Base-by-base conservation (phyloP, 2,888 invertebrate genomes). In the Lissocephala sabroskyi region DNA sequence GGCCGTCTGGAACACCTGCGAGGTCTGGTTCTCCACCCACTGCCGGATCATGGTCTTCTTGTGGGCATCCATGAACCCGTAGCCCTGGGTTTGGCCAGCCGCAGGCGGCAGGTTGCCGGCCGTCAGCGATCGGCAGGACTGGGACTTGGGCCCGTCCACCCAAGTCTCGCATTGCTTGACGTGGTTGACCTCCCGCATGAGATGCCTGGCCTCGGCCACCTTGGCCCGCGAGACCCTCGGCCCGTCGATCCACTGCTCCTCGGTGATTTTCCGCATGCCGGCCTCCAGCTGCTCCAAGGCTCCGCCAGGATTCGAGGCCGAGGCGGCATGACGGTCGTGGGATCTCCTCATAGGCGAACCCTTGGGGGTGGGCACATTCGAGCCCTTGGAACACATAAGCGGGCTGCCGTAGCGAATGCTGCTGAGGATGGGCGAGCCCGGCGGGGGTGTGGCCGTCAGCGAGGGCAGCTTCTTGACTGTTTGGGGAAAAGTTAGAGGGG, bases 221-320 rank as follows among this genome's bases (percentile, higher is more conserved):
- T 92, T 93, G 13, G 91, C 92, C 78, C 92, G 91, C 0, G 93
- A 93, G 70, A 96, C 93, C 79, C 95, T 89, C 0, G 97, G 97
- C 0, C 97, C 97, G 85, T 98, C 97, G 56, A 97, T 94, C 97
- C 97, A 98, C 80, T 96, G 95, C 79, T 97, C 97, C 78, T 96
- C 95, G 63, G 92, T 93, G 14, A 86, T 82, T 59, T 84, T 80
- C 3, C 84, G 74, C 73, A 82, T 77, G 11, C 85, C 84, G 0
- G 86, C 85, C 59, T 78, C 79, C 23, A 70, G 45, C 40, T 76
- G 76, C 3, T 73, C 79, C 3, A 62, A 47, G 0, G 75, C 79
- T 1, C 51, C 57, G 1, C 70, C 63, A 73, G 78, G 62, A 49
- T 23, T 44, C 16, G 23, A 16, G n/a, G 7, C 18, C 7, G 9